Base-by-base conservation (phyloP, 2,113 vertebrate species). In the Micromys minutus region DNA sequence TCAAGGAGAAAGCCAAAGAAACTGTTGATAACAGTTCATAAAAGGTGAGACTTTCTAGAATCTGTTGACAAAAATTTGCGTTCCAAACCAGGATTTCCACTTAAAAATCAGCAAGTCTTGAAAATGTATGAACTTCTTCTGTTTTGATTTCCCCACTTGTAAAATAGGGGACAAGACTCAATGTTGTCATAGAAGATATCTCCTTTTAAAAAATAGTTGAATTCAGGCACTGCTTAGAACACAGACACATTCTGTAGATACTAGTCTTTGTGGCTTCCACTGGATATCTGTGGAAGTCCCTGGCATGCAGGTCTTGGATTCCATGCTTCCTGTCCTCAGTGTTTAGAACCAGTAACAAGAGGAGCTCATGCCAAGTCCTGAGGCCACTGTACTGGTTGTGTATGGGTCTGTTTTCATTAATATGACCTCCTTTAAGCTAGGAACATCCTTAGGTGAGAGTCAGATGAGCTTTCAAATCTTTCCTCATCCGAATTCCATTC, bases 81-180 rank as follows among this genome's bases (percentile, higher is more conserved):
- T 79, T 92, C 77, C 61, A 95, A 94, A 71, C 85, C 12, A 50
- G 67, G n/a, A 59, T 85, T 65, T 81, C 67, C n/a, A n/a, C 39
- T 63, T 72, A 71, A 45, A 81, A 94, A 89, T 36, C 24, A 63
- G 50, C 5, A 36, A 55, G 47, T 10, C 10, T 67, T 96, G 50
- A 57, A 75, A 42, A 89, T 19, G 50, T 85, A 72, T 19, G 21
- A 72, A 89, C 80, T 10, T 88, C 84, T 57, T 88, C 12, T 89
- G 45, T 39, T 39, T 74, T 69, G 42, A 47, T 67, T 85, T 13
- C 5, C 3, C 67, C 47, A 36, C 29, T 34, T 67, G 42, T 13
- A 85, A 77, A 90, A 52, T 42, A 90, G 45, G 4, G 39, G 39
- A 47, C 69, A 71, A 89, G 69, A 63, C 57, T 26, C 0, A 61